phyloP scores from a whole-genome alignment of 92 coral and sea anemone species.

The Siderastrea siderea region DNA sequence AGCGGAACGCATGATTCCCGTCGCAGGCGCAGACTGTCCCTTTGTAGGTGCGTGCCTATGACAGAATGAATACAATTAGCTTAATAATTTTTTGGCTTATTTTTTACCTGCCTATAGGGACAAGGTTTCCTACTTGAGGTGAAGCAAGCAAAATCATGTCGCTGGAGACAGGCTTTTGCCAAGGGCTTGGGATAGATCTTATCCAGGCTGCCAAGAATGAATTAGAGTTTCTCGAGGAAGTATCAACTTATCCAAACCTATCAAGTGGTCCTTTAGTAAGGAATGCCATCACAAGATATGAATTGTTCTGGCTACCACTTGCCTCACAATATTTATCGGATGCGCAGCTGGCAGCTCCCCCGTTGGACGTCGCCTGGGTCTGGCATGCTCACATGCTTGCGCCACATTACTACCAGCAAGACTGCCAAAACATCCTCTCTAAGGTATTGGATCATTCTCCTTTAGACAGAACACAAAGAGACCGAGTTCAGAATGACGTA shows the following conservation, averaged over 20 bases:
- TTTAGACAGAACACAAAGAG: neutral
- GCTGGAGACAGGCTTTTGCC: neutral
- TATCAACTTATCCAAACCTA: slow-evolving; percentile 26
- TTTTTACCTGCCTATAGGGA: too few relatives aligned
- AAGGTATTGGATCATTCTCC: slow-evolving; percentile 34
- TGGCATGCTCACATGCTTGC: slow-evolving; percentile 75
- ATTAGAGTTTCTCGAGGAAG: slow-evolving; percentile 37
- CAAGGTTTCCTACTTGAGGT: too few relatives aligned
- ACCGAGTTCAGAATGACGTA: slow-evolving; percentile 18
- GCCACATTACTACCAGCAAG: slow-evolving; percentile 65
- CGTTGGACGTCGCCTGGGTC: slow-evolving; percentile 74
- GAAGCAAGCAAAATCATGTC: neutral
- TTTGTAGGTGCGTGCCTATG: too few relatives aligned
- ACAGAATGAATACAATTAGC: too few relatives aligned
- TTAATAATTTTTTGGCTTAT: too few relatives aligned
- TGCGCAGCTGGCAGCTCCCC: slow-evolving; percentile 55
- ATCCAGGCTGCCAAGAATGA: slow-evolving; percentile 37
- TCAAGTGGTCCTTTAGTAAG: slow-evolving; percentile 16
- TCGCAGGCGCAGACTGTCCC: too few relatives aligned
- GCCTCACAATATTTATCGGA: neutral
- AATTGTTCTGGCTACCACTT: slow-evolving; percentile 4
- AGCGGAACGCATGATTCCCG: too few relatives aligned
- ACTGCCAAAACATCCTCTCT: slow-evolving; percentile 23
- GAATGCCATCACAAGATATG: slow-evolving; percentile 2
- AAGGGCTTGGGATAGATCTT: slow-evolving; percentile 21